These are phyloP conservation scores for Panopea generosa DNA, from an alignment of 2,888 invertebrate species.

Conservation along the genomic window DNA sequence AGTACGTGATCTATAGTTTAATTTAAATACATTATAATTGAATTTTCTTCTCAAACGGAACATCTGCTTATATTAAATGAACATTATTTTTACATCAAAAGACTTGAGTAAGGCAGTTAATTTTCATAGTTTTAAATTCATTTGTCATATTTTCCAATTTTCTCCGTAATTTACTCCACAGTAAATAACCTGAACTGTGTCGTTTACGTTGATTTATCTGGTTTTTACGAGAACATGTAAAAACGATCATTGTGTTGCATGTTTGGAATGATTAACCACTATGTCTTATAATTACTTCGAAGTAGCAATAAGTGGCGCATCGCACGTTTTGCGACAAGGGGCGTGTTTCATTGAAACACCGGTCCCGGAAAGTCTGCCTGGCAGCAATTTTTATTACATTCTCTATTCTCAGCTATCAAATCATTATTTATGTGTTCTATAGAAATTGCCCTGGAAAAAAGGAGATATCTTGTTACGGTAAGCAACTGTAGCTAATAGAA, in stretches of 20 bases:
- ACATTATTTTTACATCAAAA: slow-evolving; percentile 27
- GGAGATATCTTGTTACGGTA: slow-evolving; percentile 31
- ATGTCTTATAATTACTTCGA: slow-evolving; percentile 7
- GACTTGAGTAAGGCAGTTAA: slow-evolving; percentile 14
- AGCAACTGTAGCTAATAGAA: slow-evolving; percentile 53
- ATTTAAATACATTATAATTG: slow-evolving; percentile 9
- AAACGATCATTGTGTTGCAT: slow-evolving; percentile 38
- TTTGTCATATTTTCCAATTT: slow-evolving; percentile 60
- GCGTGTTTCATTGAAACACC: slow-evolving; percentile 29
- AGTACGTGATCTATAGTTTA: neutral
- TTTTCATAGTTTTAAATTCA: slow-evolving; percentile 40
- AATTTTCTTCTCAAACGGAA: slow-evolving; percentile 9
- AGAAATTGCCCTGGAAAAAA: slow-evolving; percentile 40
- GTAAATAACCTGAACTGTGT: slow-evolving; percentile 46
- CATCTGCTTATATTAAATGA: slow-evolving; percentile 30
- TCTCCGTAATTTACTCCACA: slow-evolving; percentile 42
- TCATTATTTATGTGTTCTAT: slow-evolving; percentile 49
- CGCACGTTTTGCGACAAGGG: slow-evolving; percentile 29
- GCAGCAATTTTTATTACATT: slow-evolving; percentile 42
- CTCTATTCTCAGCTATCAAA: slow-evolving; percentile 43
- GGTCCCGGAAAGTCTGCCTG: slow-evolving; percentile 41
- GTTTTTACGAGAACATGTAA: slow-evolving; percentile 37
- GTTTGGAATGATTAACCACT: slow-evolving; percentile 32
- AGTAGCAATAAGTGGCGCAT: slow-evolving; percentile 6
- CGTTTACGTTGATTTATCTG: slow-evolving; percentile 53